phyloP scores from a whole-genome alignment of 2,888 invertebrate genomes.

The Hololepta plana region DNA sequence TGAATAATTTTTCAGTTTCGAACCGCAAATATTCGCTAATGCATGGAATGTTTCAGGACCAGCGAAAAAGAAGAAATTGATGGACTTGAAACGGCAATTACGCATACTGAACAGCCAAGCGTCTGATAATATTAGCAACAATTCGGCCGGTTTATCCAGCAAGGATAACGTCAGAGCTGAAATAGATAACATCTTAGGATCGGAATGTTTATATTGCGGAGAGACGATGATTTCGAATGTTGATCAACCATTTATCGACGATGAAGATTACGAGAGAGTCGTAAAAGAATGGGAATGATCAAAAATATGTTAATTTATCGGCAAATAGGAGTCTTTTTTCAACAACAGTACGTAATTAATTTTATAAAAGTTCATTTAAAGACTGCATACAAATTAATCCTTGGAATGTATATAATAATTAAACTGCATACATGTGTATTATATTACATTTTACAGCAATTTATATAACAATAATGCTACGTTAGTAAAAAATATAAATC shows the following conservation, averaged over 20 bases:
- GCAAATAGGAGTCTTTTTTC: not conserved
- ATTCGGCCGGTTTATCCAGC: conserved; percentile 32
- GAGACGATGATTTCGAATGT: conserved; percentile 82
- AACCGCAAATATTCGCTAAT: too few relatives aligned
- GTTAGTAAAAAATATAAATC: too few relatives aligned
- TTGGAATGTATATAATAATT: too few relatives aligned
- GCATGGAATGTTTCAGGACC: conserved; percentile 28
- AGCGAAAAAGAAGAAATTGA: conserved; percentile 39
- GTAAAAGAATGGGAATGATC: conserved; percentile 70
- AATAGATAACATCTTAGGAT: conserved; percentile 76
- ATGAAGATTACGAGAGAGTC: conserved; percentile 64
- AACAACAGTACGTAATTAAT: not conserved
- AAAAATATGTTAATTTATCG: conserved; percentile 1
- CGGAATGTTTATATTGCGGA: conserved; percentile 87
- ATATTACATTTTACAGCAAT: too few relatives aligned
- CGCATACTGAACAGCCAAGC: conserved; percentile 33
- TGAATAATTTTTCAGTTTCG: too few relatives aligned
- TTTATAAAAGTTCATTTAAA: conserved; percentile 1
- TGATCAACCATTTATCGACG: conserved; percentile 74
- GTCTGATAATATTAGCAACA: conserved; percentile 31
- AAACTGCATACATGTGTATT: too few relatives aligned
- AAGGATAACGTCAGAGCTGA: conserved; percentile 57
- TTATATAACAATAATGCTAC: too few relatives aligned
- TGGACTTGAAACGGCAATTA: conserved; percentile 44
- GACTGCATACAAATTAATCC: conserved; percentile 3